Base-by-base conservation (phyloP, 2,113 vertebrate species). In the Platanista minor region DNA sequence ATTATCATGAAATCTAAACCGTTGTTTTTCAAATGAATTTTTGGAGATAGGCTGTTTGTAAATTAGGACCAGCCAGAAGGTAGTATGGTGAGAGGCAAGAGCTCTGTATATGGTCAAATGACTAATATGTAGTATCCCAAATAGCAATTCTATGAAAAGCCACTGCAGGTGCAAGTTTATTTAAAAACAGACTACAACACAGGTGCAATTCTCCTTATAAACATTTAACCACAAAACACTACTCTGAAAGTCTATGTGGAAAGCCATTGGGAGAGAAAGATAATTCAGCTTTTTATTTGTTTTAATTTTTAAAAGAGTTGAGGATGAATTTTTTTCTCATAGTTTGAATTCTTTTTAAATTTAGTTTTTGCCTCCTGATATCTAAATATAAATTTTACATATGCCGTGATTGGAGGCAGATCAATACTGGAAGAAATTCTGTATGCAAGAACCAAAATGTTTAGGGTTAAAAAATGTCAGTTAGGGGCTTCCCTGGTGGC, bases 181-280 rank as follows among this genome's bases (percentile, higher is more conserved):
- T 98, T 97, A 97, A 96, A 96, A 96, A 94, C 94, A 97, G 74
- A 97, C 97, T 98, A 8, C 98, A 97, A 52, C 95, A 62, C 98
- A 98, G 98, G 97, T 99, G 98, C 94, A n/a, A 17, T 33, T 95
- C 52, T 97, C 94, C 97, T 92, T 87, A 96, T 93, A 97, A 94
- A 93, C 74, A 78, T 4, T 74, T 96, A 95, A 93, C 98, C 97
- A 91, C 97, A 88, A 43, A 18, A 29, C 52, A 61, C 52, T 87
- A 46, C 84, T 93, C 3, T 95, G 5, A 91, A 71, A 72, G 81
- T 96, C 43, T 96, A 29, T 64, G 52, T 90, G 87, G 93, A 95
- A 96, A 97, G 83, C 80, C 11, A 0, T 66, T 95, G 59, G 74
- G 69, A 49, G 77, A 87, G 57, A 96, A 81, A 78, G 3, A 39